Evolutionary conservation across 2,888 invertebrate species (phyloP), one percentile per base, ranked within the genome.

Genomic region (Dinocampus coccinellae): DNA sequence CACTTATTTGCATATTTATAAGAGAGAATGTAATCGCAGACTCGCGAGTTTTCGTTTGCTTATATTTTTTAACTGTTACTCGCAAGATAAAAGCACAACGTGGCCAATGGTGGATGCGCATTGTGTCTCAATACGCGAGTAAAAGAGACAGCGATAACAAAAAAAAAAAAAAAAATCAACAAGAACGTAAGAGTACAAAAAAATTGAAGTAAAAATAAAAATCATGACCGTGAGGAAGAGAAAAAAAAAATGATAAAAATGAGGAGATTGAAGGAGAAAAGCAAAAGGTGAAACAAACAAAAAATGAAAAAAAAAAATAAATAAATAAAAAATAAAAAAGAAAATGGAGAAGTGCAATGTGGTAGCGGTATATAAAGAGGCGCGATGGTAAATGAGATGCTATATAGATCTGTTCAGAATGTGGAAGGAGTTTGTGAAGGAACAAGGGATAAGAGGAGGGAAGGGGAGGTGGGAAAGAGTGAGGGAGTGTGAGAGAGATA

Each of bases 1-100:
- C 16, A 47, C 47, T 81, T 82, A 86, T 87, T 86, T 85, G 85
- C 87, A 87, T 87, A 87, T 87, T 87, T 86, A 86, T 87, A 85
- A 86, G 86, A 47, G 16, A 84, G 84, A 85, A 84, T 83, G 84
- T 86, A 87, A 86, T 86, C 84, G 87, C 84, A 82, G 85, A 83
- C 83, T 85, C 80, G 84, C 60, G 68, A 66, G 64, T 87, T 86
- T 86, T 86, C 84, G 86, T 83, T 16, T 80, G 84, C 80, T 84
- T 83, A 58, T 67, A 62, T 66, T 58, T 74, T 73, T 71, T 47
- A 65, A 68, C 71, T 63, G 70, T 11, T 36, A 33, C 65, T 24
- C 39, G 42, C 66, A 7, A 16, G 16, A 16, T 16, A 16, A 47
- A 47, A 47, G 47, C 47, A 47, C 47, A 47, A 0, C 10, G 70